A percentile compares a stretch with the other conserved stretches of the same genome.
These are phyloP conservation scores for Sebastes diploproa DNA, from an alignment of 2,797 vertebrate genomes.

Conservation along the genomic window DNA sequence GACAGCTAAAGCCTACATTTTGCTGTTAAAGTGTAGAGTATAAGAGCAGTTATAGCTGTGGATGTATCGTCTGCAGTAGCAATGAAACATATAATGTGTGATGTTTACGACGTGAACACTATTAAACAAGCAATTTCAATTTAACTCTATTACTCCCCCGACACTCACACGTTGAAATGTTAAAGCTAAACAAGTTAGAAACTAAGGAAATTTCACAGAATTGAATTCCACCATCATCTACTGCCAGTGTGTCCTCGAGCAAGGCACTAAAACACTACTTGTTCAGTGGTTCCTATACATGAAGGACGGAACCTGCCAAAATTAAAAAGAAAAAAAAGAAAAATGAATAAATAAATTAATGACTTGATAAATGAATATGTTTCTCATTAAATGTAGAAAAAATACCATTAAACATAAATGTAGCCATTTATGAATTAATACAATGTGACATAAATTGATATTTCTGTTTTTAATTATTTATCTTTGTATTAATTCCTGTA, in stretches of 20 bases:
- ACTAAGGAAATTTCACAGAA: not conserved
- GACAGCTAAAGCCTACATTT: not conserved
- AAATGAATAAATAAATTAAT: no score
- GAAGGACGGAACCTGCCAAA: no score
- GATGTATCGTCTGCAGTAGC: not conserved
- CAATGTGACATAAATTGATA: no score
- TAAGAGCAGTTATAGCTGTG: not conserved
- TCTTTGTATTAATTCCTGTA: no score
- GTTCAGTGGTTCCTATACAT: not conserved
- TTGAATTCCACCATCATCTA: not conserved
- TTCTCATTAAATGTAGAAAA: rapidly evolving
- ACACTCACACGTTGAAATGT: not conserved
- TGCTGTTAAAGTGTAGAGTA: not conserved
- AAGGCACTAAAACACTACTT: not conserved
- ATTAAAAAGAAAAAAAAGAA: no score
- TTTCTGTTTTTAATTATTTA: no score
- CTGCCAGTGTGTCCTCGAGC: not conserved
- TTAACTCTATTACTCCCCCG: not conserved
- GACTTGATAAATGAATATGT: rapidly evolving
- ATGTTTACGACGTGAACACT: not conserved
- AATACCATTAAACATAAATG: no score
- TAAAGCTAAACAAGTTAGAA: not conserved
- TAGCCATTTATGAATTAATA: no score
- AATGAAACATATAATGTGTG: not conserved
- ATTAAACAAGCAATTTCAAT: not conserved